Evolutionary conservation across 2,888 invertebrate species (phyloP), one percentile per base, ranked within the genome.

Genomic region (Salticus scenicus): DNA sequence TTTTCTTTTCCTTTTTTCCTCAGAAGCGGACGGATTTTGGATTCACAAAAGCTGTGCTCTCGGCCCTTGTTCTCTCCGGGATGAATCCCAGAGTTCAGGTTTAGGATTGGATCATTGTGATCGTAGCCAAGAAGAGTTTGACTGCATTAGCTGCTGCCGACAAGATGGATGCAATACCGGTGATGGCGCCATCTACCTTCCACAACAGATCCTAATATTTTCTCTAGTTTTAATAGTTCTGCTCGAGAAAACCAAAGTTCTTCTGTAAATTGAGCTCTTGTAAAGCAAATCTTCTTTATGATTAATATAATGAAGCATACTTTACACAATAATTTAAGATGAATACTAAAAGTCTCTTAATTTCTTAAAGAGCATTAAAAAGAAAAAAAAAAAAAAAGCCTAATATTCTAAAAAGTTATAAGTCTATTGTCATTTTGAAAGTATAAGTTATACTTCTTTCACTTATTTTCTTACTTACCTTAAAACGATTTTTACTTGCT

Each of bases 161-260:
- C 88, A 74, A 66, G 88, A 89, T 75, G 90, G 89, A 24, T 90
- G 90, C 67, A 90, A 90, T 73, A 89, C 88, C 30, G 88, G 87
- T 42, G 72, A 69, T 8, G 71, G 37, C 10, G 67, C 66, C 30
- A 30, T 41, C n/a, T 66, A 27, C 41, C 51, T 20, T 0, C 69
- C 79, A 37, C 4, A 20, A 24, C 2, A 1, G 57, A 57, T 24
- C 4, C 24, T 57, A 57, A 4, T 57, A 7, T 12, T 57, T 4
- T 24, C 7, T 2, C 57, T 57, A 12, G 47, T 12, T 2, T 5
- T 47, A 2, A 12, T 47, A 17, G 14, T 47, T 2, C 17, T n/a
- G 2, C 17, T 47, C n/a, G n/a, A 17, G 47, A 47, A 47, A 47
- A 12, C 37, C 5, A 37, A 37, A 37, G 12, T 37, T 37, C 12